Conservation (phyloP, 2,888 invertebrate species). For the Conchocele bisecta region DNA sequence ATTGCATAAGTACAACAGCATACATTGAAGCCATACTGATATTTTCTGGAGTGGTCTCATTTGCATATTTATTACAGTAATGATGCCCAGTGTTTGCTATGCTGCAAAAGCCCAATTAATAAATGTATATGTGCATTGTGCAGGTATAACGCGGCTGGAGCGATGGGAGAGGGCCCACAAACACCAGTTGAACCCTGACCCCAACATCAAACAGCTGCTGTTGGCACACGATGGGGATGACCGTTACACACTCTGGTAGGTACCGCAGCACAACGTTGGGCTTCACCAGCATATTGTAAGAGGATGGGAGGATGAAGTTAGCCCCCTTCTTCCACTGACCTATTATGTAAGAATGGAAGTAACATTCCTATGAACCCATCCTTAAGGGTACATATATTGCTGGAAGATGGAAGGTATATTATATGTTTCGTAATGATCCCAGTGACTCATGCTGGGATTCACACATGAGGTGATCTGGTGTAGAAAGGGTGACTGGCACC, state of each 20-base stretch:
- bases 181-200: constrained; percentile 75
- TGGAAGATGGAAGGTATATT: background rate
- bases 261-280: background rate
- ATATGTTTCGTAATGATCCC: background rate
- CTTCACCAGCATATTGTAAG: background rate
- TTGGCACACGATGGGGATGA: constrained; percentile 60
- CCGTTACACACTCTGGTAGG: constrained; percentile 71
- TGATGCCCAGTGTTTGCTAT: no score
- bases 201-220: constrained; percentile 68
- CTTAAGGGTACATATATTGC: background rate
- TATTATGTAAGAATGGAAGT: background rate
- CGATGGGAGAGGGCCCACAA: constrained; percentile 78
- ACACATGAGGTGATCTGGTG: no score
- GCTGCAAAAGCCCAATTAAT: no score
- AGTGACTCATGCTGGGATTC: background rate
- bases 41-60: no score
- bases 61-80: no score
- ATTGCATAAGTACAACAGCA: background rate
- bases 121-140: constrained; percentile 7
- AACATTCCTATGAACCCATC: background rate
- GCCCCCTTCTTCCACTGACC: background rate
- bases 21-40: no score
- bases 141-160: constrained; percentile 77
- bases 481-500: no score
- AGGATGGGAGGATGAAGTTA: background rate